Conservation (phyloP, 2,113 vertebrate species). For the Hippocampus zosterae region DNA sequence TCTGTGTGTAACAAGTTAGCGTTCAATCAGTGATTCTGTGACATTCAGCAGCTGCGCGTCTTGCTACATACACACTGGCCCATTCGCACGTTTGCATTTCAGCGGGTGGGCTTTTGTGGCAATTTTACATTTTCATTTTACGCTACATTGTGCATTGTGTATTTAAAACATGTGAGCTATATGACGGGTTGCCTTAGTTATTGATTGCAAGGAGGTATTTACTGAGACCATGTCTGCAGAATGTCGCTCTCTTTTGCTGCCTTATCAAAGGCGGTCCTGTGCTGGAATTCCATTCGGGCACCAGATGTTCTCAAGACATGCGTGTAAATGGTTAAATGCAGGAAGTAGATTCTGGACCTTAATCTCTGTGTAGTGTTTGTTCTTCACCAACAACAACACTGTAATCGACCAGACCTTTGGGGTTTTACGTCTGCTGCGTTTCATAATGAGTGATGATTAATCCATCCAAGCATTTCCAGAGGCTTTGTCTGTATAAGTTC, state of each 20-base stretch:
- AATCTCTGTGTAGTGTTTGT: conserved; percentile 39
- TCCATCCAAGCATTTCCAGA: conserved; percentile 23
- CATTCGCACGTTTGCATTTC: too few species aligned
- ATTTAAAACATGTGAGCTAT: not conserved
- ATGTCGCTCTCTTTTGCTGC: conserved; percentile 6
- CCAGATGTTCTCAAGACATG: conserved; percentile 30
- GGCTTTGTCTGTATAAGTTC: conserved; percentile 33
- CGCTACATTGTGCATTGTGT: not conserved
- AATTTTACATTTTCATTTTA: too few species aligned
- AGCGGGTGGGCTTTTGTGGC: too few species aligned
- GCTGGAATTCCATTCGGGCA: conserved; percentile 11
- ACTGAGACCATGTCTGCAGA: conserved; percentile 4
- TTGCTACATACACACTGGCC: too few species aligned
- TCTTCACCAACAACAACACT: conserved; percentile 40
- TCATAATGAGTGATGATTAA: conserved; percentile 48
- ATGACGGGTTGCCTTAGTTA: conserved; percentile 11
- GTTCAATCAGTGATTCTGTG: too few species aligned
- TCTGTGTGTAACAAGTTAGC: too few species aligned
- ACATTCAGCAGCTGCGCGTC: too few species aligned
- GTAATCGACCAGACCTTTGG: conserved; percentile 32
- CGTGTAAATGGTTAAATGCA: conserved; percentile 35
- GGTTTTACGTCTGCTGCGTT: conserved; percentile 31
- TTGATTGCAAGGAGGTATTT: conserved; percentile 9
- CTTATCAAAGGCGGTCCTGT: conserved; percentile 22
- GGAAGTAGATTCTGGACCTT: conserved; percentile 36